These are phyloP conservation scores for Nudaria mundana DNA, from an alignment of 2,888 invertebrate species.

Conservation along the genomic window DNA sequence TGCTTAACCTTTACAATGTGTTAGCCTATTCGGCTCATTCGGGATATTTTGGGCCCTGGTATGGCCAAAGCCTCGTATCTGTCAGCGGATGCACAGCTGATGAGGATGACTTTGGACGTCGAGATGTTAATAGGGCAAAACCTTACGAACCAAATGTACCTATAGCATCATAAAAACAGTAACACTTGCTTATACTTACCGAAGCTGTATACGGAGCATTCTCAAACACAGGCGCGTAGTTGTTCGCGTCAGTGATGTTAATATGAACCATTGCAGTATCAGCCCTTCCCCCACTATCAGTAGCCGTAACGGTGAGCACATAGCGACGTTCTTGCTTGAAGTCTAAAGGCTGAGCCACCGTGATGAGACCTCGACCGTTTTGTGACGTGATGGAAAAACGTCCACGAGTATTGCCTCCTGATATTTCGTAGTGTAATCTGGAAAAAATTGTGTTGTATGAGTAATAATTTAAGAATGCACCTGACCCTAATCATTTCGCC, in stretches of 20 bases:
- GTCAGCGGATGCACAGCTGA: no score
- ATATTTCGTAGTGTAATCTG: slow-evolving; percentile 91
- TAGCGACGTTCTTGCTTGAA: slow-evolving; percentile 95
- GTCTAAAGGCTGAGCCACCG: slow-evolving; percentile 94
- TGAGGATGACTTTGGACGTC: no score
- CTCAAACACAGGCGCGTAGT: slow-evolving; percentile 95
- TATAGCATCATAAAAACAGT: no score
- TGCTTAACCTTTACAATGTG: no score
- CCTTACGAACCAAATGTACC: no score
- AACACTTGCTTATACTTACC: no score
- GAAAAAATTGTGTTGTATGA: slow-evolving; percentile 12
- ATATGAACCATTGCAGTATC: slow-evolving; percentile 95
- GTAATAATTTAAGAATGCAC: not conserved
- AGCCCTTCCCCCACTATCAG: slow-evolving; percentile 93
- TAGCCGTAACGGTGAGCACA: slow-evolving; percentile 91
- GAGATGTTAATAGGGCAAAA: no score
- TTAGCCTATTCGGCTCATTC: no score
- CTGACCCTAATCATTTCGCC: no score
- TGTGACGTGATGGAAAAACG: slow-evolving; percentile 95
- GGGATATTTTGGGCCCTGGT: no score
- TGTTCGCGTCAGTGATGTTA: slow-evolving; percentile 96
- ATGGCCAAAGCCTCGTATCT: no score
- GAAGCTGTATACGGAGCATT: slow-evolving; percentile 95
- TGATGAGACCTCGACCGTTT: slow-evolving; percentile 92
- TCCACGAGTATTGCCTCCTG: slow-evolving; percentile 91